These are phyloP conservation scores for Diadromus collaris DNA, from an alignment of 2,888 invertebrate species.

Conservation along the genomic window DNA sequence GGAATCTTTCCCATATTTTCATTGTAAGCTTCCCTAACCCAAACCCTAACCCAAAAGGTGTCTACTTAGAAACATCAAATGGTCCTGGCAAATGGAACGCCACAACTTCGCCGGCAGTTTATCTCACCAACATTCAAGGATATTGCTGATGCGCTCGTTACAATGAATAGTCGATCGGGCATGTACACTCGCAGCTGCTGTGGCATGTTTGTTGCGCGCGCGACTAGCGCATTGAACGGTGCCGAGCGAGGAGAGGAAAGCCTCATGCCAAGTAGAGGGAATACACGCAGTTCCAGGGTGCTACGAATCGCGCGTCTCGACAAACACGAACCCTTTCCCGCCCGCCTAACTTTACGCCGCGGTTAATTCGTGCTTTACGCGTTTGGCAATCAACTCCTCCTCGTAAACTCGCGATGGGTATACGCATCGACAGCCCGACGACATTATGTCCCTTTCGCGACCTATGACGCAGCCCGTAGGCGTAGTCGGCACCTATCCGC, in stretches of 20 bases:
- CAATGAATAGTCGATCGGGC: not conserved
- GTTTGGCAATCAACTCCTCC: conserved; percentile 64
- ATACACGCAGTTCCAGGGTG: not conserved
- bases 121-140: not conserved
- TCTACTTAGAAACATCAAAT: no score
- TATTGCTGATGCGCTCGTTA: not conserved
- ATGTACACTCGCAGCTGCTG: not conserved
- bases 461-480: conserved; percentile 24
- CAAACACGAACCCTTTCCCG: conserved; percentile 37
- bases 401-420: conserved; percentile 58
- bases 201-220: not conserved
- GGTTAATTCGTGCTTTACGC: conserved; percentile 67
- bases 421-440: conserved; percentile 50
- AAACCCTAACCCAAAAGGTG: no score
- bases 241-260: not conserved
- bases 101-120: not conserved
- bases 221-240: not conserved
- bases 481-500: not conserved
- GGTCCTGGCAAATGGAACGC: no score
- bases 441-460: conserved; percentile 46
- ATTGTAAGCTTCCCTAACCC: no score
- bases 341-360: conserved; percentile 66
- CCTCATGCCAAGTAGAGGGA: not conserved
- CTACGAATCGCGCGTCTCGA: conserved; percentile 11
- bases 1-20: no score